Conservation (phyloP, 2,113 vertebrate genomes). For the Australoheros scitulus region DNA sequence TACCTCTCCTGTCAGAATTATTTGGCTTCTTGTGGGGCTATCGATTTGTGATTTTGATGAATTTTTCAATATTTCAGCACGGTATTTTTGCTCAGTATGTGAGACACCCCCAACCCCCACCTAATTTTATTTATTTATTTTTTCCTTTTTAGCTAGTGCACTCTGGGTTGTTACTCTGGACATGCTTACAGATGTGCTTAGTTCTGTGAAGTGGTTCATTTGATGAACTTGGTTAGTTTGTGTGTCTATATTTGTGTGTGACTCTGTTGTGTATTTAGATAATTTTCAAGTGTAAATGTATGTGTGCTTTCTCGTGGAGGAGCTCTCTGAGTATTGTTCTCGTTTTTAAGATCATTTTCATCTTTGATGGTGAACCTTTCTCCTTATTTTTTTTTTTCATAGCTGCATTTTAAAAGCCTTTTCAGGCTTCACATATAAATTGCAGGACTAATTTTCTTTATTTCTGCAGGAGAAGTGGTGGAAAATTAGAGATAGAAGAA, state of each 20-base stretch:
- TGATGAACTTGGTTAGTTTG: constrained; percentile 73
- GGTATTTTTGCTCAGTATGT: constrained; percentile 22
- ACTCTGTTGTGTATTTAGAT: constrained; percentile 26
- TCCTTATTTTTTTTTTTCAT: not conserved
- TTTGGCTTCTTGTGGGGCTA: constrained; percentile 22
- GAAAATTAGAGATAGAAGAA: not conserved
- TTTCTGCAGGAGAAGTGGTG: not conserved
- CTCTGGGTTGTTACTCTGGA: constrained; percentile 61
- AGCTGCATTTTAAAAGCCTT: not conserved
- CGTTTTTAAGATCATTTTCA: not conserved
- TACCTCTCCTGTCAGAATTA: constrained; percentile 29
- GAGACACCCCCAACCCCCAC: not conserved
- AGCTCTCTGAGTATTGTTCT: not conserved
- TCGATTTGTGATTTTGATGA: constrained; percentile 49
- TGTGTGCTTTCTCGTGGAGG: not conserved
- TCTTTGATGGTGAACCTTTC: not conserved
- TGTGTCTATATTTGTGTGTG: constrained; percentile 50
- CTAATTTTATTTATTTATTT: not conserved
- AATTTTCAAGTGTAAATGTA: not conserved
- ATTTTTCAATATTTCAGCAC: constrained; percentile 22
- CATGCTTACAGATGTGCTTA: constrained; percentile 64
- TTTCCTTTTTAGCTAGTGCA: constrained; percentile 44
- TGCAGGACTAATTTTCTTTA: not conserved
- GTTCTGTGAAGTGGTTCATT: constrained; percentile 66
- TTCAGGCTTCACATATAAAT: not conserved